Evolutionary conservation across 2,113 vertebrate species (phyloP).

Genomic region (Macaca fascicularis): T2T-MFA8v1.1 NC_088394.1:66946501-66947000

Average conservation of each 20-base stretch:
- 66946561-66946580: too few species aligned
- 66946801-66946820: background rate
- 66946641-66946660: background rate
- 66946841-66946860: background rate
- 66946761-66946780: background rate
- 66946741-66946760: fast-evolving
- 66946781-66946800: background rate
- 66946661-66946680: background rate
- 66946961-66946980: background rate
- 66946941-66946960: background rate
- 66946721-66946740: background rate
- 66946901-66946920: background rate
- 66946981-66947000: background rate
- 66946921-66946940: background rate
- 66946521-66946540: too few species aligned
- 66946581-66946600: background rate
- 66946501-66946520: too few species aligned
- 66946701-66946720: background rate
- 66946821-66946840: background rate
- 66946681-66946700: background rate
- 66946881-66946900: background rate
- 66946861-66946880: background rate
- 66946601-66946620: background rate
- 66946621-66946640: background rate
- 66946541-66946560: too few species aligned